Conservation (phyloP, 2,797 vertebrate species). For the Petrocephalus sullivani region DNA sequence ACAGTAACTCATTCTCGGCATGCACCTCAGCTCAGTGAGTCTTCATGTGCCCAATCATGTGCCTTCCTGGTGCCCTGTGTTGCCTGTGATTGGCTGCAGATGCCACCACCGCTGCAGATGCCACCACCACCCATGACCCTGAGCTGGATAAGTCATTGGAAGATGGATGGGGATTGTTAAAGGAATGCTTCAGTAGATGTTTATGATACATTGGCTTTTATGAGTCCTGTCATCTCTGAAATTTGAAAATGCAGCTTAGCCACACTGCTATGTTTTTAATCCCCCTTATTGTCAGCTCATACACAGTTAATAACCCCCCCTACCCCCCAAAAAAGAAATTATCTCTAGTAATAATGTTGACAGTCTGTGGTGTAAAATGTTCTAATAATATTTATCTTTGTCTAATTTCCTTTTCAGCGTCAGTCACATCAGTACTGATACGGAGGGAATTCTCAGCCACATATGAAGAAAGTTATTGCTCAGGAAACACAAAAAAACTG, state of each 20-base stretch:
- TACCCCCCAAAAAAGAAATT: background rate
- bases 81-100: background rate
- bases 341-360: conserved; percentile 15
- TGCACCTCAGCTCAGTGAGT: background rate
- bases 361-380: conserved; percentile 4
- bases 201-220: conserved; percentile 12
- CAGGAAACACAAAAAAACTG: background rate
- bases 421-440: background rate
- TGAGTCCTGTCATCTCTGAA: background rate
- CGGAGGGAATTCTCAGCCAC: background rate
- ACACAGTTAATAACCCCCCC: background rate
- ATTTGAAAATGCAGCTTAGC: background rate
- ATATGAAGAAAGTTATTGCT: background rate
- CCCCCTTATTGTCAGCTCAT: background rate
- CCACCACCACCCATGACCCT: background rate
- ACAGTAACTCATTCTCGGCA: background rate
- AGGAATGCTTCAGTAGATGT: background rate
- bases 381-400: conserved; percentile 19
- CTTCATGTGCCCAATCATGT: background rate
- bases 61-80: background rate
- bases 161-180: conserved; percentile 1
- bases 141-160: background rate
- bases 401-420: background rate
- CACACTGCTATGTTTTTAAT: background rate
- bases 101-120: background rate